A percentile compares a stretch with the other conserved stretches of the same genome.
Evolutionary conservation across 1,140 invertebrate species (phyloP).

Genomic region (Megalopta genalis): DNA sequence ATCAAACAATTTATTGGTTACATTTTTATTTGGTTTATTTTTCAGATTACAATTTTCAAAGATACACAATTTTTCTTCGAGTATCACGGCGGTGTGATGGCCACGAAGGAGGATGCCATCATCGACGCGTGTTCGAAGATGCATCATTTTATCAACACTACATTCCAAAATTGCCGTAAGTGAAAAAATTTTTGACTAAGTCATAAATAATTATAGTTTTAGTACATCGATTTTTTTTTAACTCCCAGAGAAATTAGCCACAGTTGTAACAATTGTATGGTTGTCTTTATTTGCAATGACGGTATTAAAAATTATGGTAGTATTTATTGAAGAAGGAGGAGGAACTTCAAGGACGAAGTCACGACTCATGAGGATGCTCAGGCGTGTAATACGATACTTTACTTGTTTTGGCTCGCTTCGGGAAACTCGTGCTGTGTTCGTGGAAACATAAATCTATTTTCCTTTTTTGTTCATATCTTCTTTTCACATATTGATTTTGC

Average conservation of each 20-base stretch:
- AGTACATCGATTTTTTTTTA: too few relatives aligned
- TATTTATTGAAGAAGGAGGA: background rate
- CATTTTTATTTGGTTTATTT: background rate
- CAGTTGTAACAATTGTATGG: too few relatives aligned
- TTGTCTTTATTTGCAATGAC: too few relatives aligned
- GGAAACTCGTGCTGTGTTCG: background rate
- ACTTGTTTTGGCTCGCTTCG: constrained; percentile 7
- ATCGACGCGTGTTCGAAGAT: constrained; percentile 48
- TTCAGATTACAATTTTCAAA: constrained; percentile 58
- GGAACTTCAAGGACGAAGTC: background rate
- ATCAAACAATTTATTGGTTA: background rate
- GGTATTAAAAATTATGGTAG: too few relatives aligned
- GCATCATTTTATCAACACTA: constrained; percentile 52
- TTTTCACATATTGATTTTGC: background rate
- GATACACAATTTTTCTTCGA: constrained; percentile 44
- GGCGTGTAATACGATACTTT: constrained; percentile 12
- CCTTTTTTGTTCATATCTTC: background rate
- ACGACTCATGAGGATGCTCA: background rate
- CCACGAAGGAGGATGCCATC: constrained; percentile 57
- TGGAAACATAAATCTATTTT: background rate
- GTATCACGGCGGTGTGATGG: constrained; percentile 52
- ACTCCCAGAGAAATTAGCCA: too few relatives aligned
- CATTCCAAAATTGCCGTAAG: constrained; percentile 32
- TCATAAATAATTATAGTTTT: too few relatives aligned
- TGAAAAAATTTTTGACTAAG: background rate